Percentiles rank a stretch among this genome's conserved stretches.
phyloP scores from a whole-genome alignment of 2,797 vertebrate species.

The Pipistrellus pipistrellus region DNA sequence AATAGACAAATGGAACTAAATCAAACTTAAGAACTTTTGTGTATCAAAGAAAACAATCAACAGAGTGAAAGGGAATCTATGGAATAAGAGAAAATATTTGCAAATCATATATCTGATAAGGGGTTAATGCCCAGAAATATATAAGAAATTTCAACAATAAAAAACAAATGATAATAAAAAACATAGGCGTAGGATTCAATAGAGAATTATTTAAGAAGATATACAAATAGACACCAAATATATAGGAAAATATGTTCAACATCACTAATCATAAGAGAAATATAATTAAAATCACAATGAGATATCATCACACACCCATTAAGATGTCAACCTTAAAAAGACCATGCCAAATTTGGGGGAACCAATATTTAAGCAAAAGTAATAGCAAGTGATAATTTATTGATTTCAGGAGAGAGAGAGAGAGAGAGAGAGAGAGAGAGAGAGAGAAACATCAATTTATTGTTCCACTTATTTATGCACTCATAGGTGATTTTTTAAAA shows the following conservation, averaged over 20 bases:
- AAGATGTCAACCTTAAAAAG: neutral
- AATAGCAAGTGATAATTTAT: neutral
- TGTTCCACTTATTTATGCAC: neutral
- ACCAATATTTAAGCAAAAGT: neutral
- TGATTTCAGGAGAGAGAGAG: neutral
- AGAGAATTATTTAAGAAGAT: neutral
- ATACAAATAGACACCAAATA: neutral
- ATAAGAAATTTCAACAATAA: neutral
- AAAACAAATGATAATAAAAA: neutral
- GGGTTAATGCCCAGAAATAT: neutral
- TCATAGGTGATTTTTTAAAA: neutral
- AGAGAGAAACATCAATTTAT: neutral
- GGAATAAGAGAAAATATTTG: neutral
- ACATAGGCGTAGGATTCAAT: neutral
- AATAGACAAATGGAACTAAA: neutral
- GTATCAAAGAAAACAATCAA: neutral
- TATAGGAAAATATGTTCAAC: neutral
- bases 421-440: neutral
- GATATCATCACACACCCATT: neutral
- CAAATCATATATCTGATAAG: neutral
- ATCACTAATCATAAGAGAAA: neutral
- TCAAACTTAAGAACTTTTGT: neutral
- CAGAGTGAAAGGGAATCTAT: neutral
- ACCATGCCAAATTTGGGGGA: neutral
- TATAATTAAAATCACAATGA: conserved; percentile 37